Base-by-base conservation (phyloP, 2,888 invertebrate species). In the Drosophila demipolita region DNA sequence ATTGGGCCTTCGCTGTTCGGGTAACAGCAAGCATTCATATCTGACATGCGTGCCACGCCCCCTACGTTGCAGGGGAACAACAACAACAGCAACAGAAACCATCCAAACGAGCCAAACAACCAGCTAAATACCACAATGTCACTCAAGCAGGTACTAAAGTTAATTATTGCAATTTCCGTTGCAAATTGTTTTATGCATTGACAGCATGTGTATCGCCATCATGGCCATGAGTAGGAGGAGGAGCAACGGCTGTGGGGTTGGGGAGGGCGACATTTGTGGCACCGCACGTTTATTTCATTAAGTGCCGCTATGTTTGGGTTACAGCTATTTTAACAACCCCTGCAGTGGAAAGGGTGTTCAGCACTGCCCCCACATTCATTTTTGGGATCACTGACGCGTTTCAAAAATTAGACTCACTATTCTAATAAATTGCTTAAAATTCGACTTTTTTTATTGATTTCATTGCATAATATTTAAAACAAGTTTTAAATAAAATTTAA, bases 91-190 rank as follows among this genome's bases (percentile, higher is more conserved):
- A 57, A 45, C 50, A 12, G 32, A 36, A 58, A 49, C 33, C 42
- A 42, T 5, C 29, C 26, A 26, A 45, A 45, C 20, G 20, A 20
- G 11, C 42, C 26, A 68, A 70, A 65, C 61, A 76, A 73, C 42
- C 72, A 69, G 38, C 23, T 66, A 69, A 76, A 80, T 75, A 73
- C 73, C 82, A 74, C 70, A 80, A 80, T 82, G 85, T 90, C 87
- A 90, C 88, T 90, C 91, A 90, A 90, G 87, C 89, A 89, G 90
- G 91, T 91, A 91, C 80, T 84, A 87, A 90, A 89, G 91, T 89
- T 91, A 91, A 89, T 91, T 89, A 89, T 89, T 84, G 89, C 91
- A 82, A 91, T 90, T 90, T 89, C 91, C 90, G 91, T 73, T 83
- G 85, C 90, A 89, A 90, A 90, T 90, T 89, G 89, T 91, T 89